Percentiles rank a stretch among this genome's conserved stretches.
Evolutionary conservation across 2,797 vertebrate species (phyloP).

Genomic region (Oophaga sylvatica): DNA sequence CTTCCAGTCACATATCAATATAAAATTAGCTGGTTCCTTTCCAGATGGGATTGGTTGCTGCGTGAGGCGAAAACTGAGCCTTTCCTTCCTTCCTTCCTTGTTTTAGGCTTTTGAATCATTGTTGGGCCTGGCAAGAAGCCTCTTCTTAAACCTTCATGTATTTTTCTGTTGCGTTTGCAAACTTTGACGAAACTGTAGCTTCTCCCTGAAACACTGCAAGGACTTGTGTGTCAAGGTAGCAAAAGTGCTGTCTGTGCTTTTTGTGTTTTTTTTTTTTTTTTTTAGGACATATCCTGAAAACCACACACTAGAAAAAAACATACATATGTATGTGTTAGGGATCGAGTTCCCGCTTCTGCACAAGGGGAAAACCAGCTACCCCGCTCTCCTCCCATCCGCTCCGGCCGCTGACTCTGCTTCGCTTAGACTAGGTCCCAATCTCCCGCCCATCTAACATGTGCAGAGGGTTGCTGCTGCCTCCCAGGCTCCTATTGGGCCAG

Average conservation of each 20-base stretch:
- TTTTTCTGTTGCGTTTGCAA: constrained; percentile 18
- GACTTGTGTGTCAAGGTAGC: background rate
- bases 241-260: background rate
- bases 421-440: no score
- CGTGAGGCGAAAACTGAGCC: constrained; percentile 52
- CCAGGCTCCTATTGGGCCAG: no score
- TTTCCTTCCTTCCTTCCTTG: constrained; percentile 51
- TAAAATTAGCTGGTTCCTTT: constrained; percentile 42
- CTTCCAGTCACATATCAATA: constrained; percentile 55
- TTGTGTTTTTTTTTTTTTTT: no score
- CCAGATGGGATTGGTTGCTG: constrained; percentile 47
- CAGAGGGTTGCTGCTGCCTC: no score
- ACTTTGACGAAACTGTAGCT: constrained; percentile 12
- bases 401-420: no score
- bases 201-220: background rate
- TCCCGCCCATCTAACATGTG: no score
- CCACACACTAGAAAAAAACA: no score
- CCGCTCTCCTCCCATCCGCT: no score
- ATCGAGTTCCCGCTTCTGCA: no score
- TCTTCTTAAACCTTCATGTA: constrained; percentile 55
- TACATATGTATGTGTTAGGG: no score
- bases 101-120: constrained; percentile 38
- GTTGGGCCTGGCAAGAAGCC: constrained; percentile 37
- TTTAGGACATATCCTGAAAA: no score
- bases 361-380: no score